A percentile compares a stretch with the other conserved stretches of the same genome.
Evolutionary conservation across 2,888 invertebrate genomes (phyloP).

Genomic region (Podabrus alpinus): DNA sequence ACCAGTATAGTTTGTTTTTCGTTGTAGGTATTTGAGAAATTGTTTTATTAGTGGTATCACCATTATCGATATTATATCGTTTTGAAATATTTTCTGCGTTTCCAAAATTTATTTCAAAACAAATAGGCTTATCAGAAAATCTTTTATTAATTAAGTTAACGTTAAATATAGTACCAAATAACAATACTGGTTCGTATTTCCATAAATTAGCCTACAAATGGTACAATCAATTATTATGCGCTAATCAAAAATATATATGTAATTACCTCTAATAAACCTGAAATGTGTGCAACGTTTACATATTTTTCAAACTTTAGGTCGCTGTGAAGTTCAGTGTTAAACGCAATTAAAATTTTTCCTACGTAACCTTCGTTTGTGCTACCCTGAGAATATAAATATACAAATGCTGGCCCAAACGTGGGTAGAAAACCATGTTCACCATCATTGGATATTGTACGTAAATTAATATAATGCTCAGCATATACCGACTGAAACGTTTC

Average conservation of each 20-base stretch:
- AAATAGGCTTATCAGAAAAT: conserved; percentile 60
- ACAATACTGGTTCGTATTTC: conserved; percentile 64
- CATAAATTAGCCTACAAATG: conserved; percentile 49
- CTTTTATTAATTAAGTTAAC: conserved; percentile 69
- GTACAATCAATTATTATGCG: neutral
- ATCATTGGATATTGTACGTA: conserved; percentile 64
- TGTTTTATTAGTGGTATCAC: conserved; percentile 26
- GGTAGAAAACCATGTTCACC: conserved; percentile 74
- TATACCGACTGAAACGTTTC: conserved; percentile 49
- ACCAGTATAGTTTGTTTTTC: conserved; percentile 41
- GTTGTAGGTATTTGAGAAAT: conserved; percentile 36
- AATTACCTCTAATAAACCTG: conserved; percentile 44
- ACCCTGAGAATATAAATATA: conserved; percentile 74
- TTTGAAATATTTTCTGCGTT: conserved; percentile 57
- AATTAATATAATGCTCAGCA: conserved; percentile 62
- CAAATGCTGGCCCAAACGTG: conserved; percentile 79
- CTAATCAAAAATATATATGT: neutral
- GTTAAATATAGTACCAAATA: conserved; percentile 69
- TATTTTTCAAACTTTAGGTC: conserved; percentile 54
- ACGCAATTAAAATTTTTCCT: conserved; percentile 74
- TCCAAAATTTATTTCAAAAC: conserved; percentile 71
- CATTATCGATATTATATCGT: conserved; percentile 37
- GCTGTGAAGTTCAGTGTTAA: conserved; percentile 69
- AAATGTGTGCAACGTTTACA: conserved; percentile 40
- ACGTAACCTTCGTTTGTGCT: conserved; percentile 64